Conservation (phyloP, 2,797 vertebrate species). For the Lateolabrax maculatus region DNA sequence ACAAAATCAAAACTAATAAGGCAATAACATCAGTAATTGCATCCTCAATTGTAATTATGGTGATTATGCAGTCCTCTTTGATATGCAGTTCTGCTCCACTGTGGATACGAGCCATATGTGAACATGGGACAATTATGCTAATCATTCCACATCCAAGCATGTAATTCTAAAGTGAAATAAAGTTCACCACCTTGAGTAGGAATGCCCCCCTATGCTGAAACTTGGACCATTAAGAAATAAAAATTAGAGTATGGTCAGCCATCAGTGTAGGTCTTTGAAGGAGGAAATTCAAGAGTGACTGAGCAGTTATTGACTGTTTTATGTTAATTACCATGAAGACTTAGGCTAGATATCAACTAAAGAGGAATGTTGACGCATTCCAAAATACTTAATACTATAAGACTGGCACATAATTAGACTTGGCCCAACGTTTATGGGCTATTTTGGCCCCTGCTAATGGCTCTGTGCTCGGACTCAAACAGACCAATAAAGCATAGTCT, state of each 20-base stretch:
- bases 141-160: conserved; percentile 76
- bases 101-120: conserved; percentile 83
- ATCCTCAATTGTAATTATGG: conserved; percentile 84
- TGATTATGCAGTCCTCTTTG: conserved; percentile 83
- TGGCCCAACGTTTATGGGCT: conserved; percentile 83
- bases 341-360: conserved; percentile 63
- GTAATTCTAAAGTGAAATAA: conserved; percentile 77
- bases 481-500: conserved; percentile 83
- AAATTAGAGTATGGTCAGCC: conserved; percentile 54
- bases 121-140: conserved; percentile 81
- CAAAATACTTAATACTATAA: conserved; percentile 75
- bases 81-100: conserved; percentile 76
- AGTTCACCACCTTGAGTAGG: conserved; percentile 79
- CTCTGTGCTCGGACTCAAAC: conserved; percentile 81
- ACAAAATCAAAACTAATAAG: conserved; percentile 80
- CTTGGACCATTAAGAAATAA: conserved; percentile 62
- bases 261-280: conserved; percentile 68
- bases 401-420: conserved; percentile 80
- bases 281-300: conserved; percentile 55
- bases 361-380: conserved; percentile 68
- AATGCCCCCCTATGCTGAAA: conserved; percentile 57
- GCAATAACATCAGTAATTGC: conserved; percentile 84
- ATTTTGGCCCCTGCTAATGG: conserved; percentile 83
- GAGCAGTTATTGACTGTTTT: conserved; percentile 69
- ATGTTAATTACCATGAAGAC: conserved; percentile 73